A percentile compares a stretch with the other conserved stretches of the same genome.
phyloP scores from a whole-genome alignment of 2,888 invertebrate genomes.

The Perdita meconis region DNA sequence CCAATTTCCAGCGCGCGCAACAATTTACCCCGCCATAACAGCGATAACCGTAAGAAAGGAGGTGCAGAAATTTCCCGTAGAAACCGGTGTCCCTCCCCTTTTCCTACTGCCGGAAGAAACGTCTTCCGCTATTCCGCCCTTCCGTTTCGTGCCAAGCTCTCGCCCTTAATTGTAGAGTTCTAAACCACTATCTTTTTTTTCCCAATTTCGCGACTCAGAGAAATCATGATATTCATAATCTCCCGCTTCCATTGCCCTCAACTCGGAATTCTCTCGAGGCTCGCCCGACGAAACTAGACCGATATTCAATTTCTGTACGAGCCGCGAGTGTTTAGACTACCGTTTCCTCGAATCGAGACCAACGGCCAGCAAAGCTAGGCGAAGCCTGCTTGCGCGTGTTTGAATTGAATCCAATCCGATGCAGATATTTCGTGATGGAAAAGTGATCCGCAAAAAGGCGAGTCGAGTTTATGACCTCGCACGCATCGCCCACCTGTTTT shows the following conservation, averaged over 20 bases:
- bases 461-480: conserved; percentile 25
- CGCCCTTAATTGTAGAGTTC: background rate
- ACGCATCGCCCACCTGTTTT: conserved; percentile 47
- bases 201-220: conserved; percentile 11
- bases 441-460: conserved; percentile 15
- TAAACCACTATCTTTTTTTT: conserved; percentile 11
- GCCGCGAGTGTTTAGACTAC: conserved; percentile 25
- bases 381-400: conserved; percentile 23
- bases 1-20: conserved; percentile 39
- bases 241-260: background rate
- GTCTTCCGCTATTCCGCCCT: background rate
- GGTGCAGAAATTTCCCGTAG: background rate
- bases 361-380: conserved; percentile 8
- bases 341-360: conserved; percentile 29
- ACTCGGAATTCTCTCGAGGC: conserved; percentile 19
- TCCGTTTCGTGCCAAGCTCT: conserved; percentile 3
- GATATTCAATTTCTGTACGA: conserved; percentile 60
- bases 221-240: conserved; percentile 38
- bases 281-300: conserved; percentile 19
- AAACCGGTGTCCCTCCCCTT: background rate
- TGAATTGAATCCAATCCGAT: conserved; percentile 44
- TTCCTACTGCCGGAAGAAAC: background rate
- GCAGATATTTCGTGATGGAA: conserved; percentile 18
- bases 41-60: conserved; percentile 38
- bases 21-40: conserved; percentile 21